Evolutionary conservation across 2,797 vertebrate species (phyloP).

Genomic region (Pangasius djambal): DNA sequence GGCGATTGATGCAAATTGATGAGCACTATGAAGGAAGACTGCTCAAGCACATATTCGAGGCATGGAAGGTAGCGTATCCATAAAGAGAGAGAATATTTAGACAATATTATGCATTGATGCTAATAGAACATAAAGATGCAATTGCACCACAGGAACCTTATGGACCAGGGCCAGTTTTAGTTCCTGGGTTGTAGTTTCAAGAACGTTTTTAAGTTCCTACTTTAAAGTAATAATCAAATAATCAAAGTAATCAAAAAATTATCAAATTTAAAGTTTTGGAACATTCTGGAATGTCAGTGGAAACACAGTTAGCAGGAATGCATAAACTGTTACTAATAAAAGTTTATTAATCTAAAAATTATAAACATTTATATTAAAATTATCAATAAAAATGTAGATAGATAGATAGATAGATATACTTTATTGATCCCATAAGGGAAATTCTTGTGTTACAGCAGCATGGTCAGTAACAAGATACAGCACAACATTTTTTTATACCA

Average conservation of each 20-base stretch:
- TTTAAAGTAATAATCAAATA: background rate
- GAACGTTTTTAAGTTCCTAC: background rate
- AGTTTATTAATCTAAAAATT: background rate
- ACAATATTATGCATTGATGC: background rate
- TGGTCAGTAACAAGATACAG: too few relatives aligned
- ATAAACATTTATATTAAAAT: background rate
- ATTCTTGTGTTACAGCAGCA: too few relatives aligned
- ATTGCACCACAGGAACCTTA: background rate
- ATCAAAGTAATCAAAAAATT: too few relatives aligned
- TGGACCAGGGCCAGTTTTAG: background rate
- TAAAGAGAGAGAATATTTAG: slow-evolving; percentile 6
- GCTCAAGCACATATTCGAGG: slow-evolving; percentile 67
- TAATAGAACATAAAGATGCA: background rate
- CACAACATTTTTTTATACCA: background rate
- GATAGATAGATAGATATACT: too few relatives aligned
- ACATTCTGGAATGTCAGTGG: background rate
- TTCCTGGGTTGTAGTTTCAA: background rate
- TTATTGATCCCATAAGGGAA: too few relatives aligned
- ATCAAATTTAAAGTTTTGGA: background rate
- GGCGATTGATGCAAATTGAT: slow-evolving; percentile 67
- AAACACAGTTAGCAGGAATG: background rate
- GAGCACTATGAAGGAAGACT: slow-evolving; percentile 63
- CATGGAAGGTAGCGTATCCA: slow-evolving; percentile 81
- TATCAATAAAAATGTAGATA: background rate
- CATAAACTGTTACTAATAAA: background rate